Evolutionary conservation across 2,888 invertebrate genomes (phyloP), one percentile per base, ranked within the genome.

Genomic region (Chesias legatella): DNA sequence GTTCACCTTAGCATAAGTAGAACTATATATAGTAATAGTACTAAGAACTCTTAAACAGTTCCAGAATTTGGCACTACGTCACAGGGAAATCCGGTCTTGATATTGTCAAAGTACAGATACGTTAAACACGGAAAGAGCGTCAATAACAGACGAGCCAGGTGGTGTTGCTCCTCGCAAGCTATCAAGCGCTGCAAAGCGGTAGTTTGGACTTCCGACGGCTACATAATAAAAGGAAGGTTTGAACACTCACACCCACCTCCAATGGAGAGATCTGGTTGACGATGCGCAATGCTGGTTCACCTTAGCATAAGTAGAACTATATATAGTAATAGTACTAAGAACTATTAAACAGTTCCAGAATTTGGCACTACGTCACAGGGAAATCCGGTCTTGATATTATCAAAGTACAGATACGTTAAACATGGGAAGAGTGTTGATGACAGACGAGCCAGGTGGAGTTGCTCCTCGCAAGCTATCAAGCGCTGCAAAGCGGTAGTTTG

Each of bases 101-200:
- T 30, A 6, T 10, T 40, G 1, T 24, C 24, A 1, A 20, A 21
- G 1, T 40, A 33, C 23, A 40, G 40, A 30, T 40, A 40, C 7
- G n/a, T 17, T 3, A 24, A 3, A 11, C 6, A 8, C 1, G 17
- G 6, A 10, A 13, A 0, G 7, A n/a, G 6, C 6, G 6, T 4
- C n/a, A 11, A 21, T 6, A 6, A 1, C 7, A 8, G 5, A n/a
- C 28, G 8, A 10, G 8, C 1, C 7, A 29, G 34, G 6, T 40
- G 40, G 40, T 21, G 21, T 6, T 40, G 40, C 6, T 9, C 30
- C 0, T 40, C 40, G 1, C 34, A 34, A 25, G n/a, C 25, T 2
- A 30, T 8, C 2, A 30, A 30, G 10, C 20, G 6, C 2, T 40
- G 40, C 8, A 30, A 30, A 22, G 40, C 40, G 3, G 11, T 10